phyloP scores from a whole-genome alignment of 2,888 invertebrate species.

The Thelaira solivaga region DNA sequence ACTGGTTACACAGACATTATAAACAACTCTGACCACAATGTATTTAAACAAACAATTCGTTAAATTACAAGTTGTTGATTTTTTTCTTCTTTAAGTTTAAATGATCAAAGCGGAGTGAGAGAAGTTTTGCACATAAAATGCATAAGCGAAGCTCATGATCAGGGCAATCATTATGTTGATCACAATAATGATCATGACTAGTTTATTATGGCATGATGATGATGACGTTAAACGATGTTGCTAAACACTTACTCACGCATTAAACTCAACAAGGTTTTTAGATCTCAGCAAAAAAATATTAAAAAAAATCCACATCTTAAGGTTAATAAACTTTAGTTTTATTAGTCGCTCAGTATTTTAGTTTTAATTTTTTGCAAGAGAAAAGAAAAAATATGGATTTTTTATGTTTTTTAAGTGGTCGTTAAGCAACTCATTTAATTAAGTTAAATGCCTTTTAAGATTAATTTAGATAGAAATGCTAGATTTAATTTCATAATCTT shows the following conservation, averaged over 20 bases:
- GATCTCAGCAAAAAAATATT: background rate
- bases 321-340: conserved; percentile 55
- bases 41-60: conserved; percentile 11
- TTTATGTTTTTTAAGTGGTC: background rate
- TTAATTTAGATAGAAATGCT: background rate
- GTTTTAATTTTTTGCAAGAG: background rate
- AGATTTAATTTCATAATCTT: background rate
- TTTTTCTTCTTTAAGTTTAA: no score
- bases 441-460: background rate
- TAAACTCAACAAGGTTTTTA: conserved; percentile 4
- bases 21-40: conserved; percentile 23
- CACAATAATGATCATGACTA: conserved; percentile 3
- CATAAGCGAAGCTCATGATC: conserved; percentile 29
- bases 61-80: conserved; percentile 10
- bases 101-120: background rate
- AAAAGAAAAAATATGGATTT: background rate
- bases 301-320: background rate
- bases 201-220: background rate
- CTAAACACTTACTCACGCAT: conserved; percentile 23
- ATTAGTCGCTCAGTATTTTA: background rate
- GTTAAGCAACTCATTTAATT: no score
- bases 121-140: conserved; percentile 12
- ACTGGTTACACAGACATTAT: conserved; percentile 27
- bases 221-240: background rate
- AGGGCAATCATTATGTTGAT: conserved; percentile 21